Base-by-base conservation (phyloP, 2,888 invertebrate species). In the Acrobasis consociella region DNA sequence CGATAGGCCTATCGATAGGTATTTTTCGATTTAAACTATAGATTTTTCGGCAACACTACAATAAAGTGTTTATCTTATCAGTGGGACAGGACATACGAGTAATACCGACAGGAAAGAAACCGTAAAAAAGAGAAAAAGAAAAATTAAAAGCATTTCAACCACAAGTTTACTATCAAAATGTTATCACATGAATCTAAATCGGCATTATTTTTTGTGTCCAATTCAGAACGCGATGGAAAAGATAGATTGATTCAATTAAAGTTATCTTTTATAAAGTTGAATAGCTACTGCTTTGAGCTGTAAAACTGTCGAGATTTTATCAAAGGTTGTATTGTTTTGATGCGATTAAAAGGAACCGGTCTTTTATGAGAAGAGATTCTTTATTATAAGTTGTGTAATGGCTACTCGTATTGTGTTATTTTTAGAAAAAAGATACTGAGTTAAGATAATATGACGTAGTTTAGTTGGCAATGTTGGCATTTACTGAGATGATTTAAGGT, bases 251-350 rank as follows among this genome's bases (percentile, higher is more conserved):
- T 38, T 55, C 39, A 39, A 55, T 55, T 39, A 55, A 5, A 39
- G 16, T 55, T 55, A 39, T 39, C 37, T 38, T 10, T 39, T 17
- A n/a, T n/a, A n/a, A n/a, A 15, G 9, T 10, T 55, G 55, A 39
- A 39, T 55, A 37, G 39, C 38, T 55, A 39, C 39, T 55, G 55
- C 38, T 38, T 38, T 10, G 15, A 16, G n/a, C 37, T 16, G 16
- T 38, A 10, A 55, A 38, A 15, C n/a, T 16, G 53, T 55, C 53
- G 22, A 55, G 55, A 55, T 55, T 55, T 55, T 39, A 55, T 55
- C 55, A 11, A 39, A 1, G 17, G 38, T 5, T 16, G 38, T 55
- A 55, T 39, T 38, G 55, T 38, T 16, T 39, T 10, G 55, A 17
- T 55, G 39, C 16, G 15, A 39, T 39, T 39, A 39, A 55, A 55